Conservation (phyloP, 2,888 invertebrate species). For the Acrobasis consociella region DNA sequence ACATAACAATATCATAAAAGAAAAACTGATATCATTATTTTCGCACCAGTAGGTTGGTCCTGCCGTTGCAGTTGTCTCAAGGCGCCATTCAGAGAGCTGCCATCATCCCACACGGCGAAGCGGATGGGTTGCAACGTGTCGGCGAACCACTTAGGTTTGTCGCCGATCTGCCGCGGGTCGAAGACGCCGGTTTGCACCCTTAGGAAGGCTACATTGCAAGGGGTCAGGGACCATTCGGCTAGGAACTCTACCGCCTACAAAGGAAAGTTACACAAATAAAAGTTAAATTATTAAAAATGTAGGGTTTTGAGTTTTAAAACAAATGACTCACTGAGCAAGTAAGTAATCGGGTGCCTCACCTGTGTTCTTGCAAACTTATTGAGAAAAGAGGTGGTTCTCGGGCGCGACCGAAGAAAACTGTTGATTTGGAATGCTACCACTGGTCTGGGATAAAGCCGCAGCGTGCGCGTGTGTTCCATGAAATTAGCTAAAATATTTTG, state of each 20-base stretch:
- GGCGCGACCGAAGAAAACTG: constrained; percentile 96
- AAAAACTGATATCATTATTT: background rate
- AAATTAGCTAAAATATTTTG: constrained; percentile 98
- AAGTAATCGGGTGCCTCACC: constrained; percentile 60
- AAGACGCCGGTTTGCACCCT: constrained; percentile 98
- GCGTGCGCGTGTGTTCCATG: constrained; percentile 97
- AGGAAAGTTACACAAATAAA: background rate
- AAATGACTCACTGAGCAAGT: background rate
- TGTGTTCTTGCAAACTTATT: constrained; percentile 97
- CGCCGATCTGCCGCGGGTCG: constrained; percentile 97
- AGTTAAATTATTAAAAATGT: too few relatives aligned
- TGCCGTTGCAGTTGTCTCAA: constrained; percentile 87
- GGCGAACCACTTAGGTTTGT: constrained; percentile 99
- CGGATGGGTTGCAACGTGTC: constrained; percentile 93
- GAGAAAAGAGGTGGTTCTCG: constrained; percentile 93
- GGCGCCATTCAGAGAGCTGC: constrained; percentile 90
- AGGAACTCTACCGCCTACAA: constrained; percentile 97
- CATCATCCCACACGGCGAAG: constrained; percentile 96
- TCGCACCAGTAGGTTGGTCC: constrained; percentile 88
- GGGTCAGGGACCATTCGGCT: constrained; percentile 99
- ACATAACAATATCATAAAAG: too few relatives aligned
- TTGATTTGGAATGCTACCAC: constrained; percentile 99
- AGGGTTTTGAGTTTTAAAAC: too few relatives aligned
- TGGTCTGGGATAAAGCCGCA: constrained; percentile 97
- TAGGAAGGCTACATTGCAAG: constrained; percentile 98